Base-by-base conservation (phyloP, 2,888 invertebrate genomes). In the Amiota mariae region DNA sequence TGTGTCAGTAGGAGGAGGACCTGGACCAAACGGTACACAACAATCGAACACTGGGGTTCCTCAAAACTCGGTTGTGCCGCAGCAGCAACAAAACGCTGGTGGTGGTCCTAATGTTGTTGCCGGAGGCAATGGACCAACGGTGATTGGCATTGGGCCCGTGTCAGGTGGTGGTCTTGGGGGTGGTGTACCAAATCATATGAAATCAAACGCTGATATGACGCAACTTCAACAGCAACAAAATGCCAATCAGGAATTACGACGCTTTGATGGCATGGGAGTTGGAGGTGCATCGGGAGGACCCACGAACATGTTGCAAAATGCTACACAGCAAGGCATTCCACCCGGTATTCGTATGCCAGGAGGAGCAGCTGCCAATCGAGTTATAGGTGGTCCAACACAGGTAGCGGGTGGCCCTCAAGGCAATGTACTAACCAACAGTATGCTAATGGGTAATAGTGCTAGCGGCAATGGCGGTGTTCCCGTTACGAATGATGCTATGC, bases 281-380 rank as follows among this genome's bases (percentile, higher is more conserved):
- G 86, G 87, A 64, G 86, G 81, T 13, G 78, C 86, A 13, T 20
- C 70, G 8, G 46, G 46, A 74, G 79, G 80, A 36, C 79, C 82
- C 49, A 74, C 81, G 1, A 85, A 78, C 70, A 84, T 86, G 74
- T 71, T 87, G 72, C 85, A 87, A 72, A 70, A 83, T 49, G 80
- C 86, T 70, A 71, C 77, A 67, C 82, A 81, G 13, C 88, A 88
- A 36, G 88, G 88, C 59, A 81, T 89, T 75, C 36, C 36, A 36
- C 87, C 85, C 47, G 87, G 86, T 18, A 88, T 90, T 72, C 87
- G 90, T 1, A 89, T 90, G 88, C 84, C 88, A n/a, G 85, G 86
- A 13, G 36, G 36, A 6, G 86, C 83, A 10, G 87, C 88, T 10
- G 81, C 86, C 4, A 88, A 88, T 8, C 79, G 88, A 13, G 87